These are phyloP conservation scores for Trichopoda pennipes DNA, from an alignment of 2,888 invertebrate genomes.

Conservation along the genomic window DNA sequence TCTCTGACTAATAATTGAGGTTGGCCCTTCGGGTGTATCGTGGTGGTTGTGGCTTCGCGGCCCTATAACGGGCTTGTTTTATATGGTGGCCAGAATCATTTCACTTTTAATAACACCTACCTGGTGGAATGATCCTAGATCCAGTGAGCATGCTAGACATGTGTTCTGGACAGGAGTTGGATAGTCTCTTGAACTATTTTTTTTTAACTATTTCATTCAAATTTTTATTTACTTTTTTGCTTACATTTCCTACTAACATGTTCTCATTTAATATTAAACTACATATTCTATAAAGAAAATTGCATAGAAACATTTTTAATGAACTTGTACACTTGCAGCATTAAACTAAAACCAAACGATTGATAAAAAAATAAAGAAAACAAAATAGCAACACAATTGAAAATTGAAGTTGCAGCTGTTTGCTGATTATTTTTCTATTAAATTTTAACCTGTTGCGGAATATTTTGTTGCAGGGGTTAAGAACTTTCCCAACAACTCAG, in stretches of 20 bases:
- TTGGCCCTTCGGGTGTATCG: too few species aligned
- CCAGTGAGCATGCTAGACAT: too few species aligned
- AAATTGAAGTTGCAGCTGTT: background rate
- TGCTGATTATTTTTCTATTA: background rate
- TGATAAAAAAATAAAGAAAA: conserved; percentile 20
- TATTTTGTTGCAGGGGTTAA: conserved; percentile 41
- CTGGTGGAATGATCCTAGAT: too few species aligned
- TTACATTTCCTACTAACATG: background rate
- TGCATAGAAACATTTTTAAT: background rate
- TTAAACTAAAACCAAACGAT: conserved; percentile 34
- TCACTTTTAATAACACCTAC: too few species aligned
- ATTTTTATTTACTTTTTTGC: background rate
- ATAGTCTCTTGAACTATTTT: too few species aligned
- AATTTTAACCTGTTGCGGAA: conserved; percentile 49
- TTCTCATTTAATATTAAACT: conserved; percentile 29
- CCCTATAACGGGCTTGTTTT: too few species aligned
- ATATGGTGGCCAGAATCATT: too few species aligned
- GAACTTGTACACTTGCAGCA: conserved; percentile 30
- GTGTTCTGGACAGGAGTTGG: too few species aligned
- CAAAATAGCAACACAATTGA: background rate
- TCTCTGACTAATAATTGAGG: too few species aligned
- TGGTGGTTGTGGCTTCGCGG: too few species aligned
- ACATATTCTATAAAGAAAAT: conserved; percentile 5
- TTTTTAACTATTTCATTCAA: background rate
- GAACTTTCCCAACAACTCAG: conserved; percentile 33